These are phyloP conservation scores for Silurus asotus DNA, from an alignment of 2,113 vertebrate genomes.

Conservation along the genomic window DNA sequence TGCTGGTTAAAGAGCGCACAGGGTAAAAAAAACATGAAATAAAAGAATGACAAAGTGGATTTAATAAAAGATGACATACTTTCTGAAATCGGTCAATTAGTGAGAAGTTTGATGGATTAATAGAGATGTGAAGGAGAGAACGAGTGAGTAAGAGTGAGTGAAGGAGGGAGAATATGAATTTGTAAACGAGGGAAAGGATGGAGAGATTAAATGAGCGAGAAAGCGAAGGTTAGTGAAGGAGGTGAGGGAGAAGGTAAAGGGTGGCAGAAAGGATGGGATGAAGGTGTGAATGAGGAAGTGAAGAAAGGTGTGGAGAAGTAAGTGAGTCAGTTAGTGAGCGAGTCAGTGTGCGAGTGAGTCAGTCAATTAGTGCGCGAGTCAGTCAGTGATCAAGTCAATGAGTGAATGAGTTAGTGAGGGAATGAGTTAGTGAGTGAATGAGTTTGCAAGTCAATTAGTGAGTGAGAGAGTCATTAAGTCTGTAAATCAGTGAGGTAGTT, in stretches of 20 bases:
- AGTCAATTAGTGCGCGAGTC: too few species aligned
- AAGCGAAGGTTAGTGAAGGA: too few species aligned
- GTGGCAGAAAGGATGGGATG: background rate
- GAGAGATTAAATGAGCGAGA: background rate
- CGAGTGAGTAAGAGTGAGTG: background rate
- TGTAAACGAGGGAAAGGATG: background rate
- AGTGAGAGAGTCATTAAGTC: background rate
- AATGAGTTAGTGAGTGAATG: background rate
- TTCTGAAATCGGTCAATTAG: background rate
- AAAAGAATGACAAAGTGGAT: constrained; percentile 2
- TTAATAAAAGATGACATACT: background rate
- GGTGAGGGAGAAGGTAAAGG: too few species aligned
- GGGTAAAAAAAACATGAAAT: background rate
- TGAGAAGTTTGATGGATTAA: background rate
- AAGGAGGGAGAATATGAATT: background rate
- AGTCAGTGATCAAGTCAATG: background rate
- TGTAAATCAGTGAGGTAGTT: constrained; percentile 12
- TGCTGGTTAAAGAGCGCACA: constrained; percentile 3
- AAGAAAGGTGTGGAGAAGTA: background rate
- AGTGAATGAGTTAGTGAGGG: background rate
- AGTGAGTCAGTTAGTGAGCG: background rate
- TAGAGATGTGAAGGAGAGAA: background rate
- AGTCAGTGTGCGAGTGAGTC: background rate
- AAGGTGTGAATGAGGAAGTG: background rate
- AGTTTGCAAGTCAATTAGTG: background rate